phyloP scores from a whole-genome alignment of 2,113 vertebrate genomes.

The Chroicocephalus ridibundus region DNA sequence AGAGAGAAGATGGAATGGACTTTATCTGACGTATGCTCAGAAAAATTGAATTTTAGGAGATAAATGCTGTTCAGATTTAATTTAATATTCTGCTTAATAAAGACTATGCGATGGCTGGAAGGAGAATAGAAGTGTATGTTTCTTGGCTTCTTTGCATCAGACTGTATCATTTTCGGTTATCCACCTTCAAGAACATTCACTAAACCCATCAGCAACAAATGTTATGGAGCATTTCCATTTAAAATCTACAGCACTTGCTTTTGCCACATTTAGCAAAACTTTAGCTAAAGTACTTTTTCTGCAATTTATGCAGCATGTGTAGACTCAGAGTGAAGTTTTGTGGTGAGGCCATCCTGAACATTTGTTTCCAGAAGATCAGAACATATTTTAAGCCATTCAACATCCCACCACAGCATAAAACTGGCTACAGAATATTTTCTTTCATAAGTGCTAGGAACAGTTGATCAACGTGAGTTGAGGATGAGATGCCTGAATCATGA shows the following conservation, averaged over 20 bases:
- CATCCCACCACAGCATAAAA: not conserved
- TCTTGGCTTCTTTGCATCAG: slow-evolving; percentile 18
- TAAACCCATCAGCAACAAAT: not conserved
- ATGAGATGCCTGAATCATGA: not conserved
- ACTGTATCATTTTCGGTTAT: not conserved
- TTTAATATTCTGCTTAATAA: slow-evolving; percentile 67
- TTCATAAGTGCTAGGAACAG: not conserved
- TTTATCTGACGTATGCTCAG: slow-evolving; percentile 3
- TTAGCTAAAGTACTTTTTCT: not conserved
- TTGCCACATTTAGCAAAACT: not conserved
- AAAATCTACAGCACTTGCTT: not conserved
- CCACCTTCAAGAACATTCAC: not conserved
- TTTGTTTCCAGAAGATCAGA: not conserved
- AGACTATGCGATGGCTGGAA: slow-evolving; percentile 33
- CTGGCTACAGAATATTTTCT: not conserved
- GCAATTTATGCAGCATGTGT: not conserved
- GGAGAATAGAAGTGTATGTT: slow-evolving; percentile 4
- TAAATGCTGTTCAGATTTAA: slow-evolving; percentile 44
- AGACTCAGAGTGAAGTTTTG: not conserved
- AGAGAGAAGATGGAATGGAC: not conserved
- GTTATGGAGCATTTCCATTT: not conserved
- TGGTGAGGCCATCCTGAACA: not conserved
- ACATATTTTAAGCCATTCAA: not conserved
- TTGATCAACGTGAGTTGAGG: not conserved
- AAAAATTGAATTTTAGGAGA: slow-evolving; percentile 18